Base-by-base conservation (phyloP, 2,797 vertebrate species). In the Tapirus indicus region DNA sequence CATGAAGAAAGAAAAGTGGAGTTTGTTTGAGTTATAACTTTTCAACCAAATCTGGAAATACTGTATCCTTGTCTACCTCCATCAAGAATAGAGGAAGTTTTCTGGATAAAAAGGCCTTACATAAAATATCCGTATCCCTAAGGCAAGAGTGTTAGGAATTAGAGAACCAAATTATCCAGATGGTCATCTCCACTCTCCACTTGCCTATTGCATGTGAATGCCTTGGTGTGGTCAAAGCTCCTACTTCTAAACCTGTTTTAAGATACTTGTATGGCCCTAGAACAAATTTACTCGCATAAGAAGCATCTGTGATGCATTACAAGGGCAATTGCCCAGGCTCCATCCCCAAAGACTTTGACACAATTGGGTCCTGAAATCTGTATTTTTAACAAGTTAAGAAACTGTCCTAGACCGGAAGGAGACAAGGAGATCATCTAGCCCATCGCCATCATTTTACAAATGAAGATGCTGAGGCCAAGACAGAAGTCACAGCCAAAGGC, bases 31-130 rank as follows among this genome's bases (percentile, higher is more conserved):
- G 41, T 79, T 92, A 75, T 1, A 88, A 7, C 7, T 91, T 94
- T 96, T 88, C 62, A 82, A 88, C 44, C 74, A 95, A 93, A 85
- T 78, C 89, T 95, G 35, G 16, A 94, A 95, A 86, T 91, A 72
- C 25, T 86, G 62, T 60, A 75, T 68, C n/a, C 20, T 88, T 74
- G 35, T 35, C n/a, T 13, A 47, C 41, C 47, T 95, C 20, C 54
- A 72, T 80, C 54, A 94, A 79, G n/a, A 96, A 92, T 5, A 7
- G 13, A 82, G 47, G 69, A 95, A 93, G 91, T 75, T 47, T 64
- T 93, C 29, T 88, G 7, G 29, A 87, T 35, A 84, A 47, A 91
- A 78, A 96, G 35, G 12, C 4, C 41, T 78, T 41, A 10, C 7
- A 41, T n/a, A 86, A 97, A 82, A 41, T 71, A 82, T 10, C 2